A percentile compares a stretch with the other conserved stretches of the same genome.
These are phyloP conservation scores for Epizoanthus stellaris DNA, from an alignment of 92 coral and sea anemone genomes.

Conservation along the genomic window DNA sequence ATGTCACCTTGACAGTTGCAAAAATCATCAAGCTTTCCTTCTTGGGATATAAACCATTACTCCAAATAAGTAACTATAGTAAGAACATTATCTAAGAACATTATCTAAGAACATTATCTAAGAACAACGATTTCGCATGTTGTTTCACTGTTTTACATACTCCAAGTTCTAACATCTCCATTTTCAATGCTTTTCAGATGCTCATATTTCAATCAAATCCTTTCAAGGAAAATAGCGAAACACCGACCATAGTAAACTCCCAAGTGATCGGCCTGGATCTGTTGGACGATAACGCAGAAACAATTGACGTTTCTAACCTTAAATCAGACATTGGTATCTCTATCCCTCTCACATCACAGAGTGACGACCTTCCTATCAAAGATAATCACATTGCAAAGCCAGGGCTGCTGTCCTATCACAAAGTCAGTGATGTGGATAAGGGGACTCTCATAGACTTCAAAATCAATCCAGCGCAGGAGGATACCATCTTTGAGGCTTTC, in stretches of 20 bases:
- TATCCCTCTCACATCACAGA: conserved; percentile 9
- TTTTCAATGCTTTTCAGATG: not conserved
- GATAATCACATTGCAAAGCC: conserved; percentile 32
- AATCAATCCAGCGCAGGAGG: conserved; percentile 4
- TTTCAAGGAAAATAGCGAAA: not conserved
- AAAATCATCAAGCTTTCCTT: no score
- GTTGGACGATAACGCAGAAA: conserved; percentile 22
- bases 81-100: no score
- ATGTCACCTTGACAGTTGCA: no score
- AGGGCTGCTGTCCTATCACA: conserved; percentile 41
- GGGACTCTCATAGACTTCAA: conserved; percentile 16
- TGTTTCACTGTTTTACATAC: not conserved
- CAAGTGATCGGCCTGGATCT: conserved; percentile 35
- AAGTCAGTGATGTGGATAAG: not conserved
- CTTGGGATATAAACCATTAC: no score
- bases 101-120: not conserved
- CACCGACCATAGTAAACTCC: conserved; percentile 5
- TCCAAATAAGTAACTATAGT: not conserved
- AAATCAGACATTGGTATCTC: conserved; percentile 29
- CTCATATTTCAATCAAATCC: not conserved
- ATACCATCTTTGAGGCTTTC: conserved; percentile 11
- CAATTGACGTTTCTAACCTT: conserved; percentile 11
- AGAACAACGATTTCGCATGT: not conserved
- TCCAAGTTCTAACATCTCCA: not conserved
- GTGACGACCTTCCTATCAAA: not conserved